phyloP scores from a whole-genome alignment of 37 sponge, comb jelly and placozoan genomes.

The Ianthella basta region DNA sequence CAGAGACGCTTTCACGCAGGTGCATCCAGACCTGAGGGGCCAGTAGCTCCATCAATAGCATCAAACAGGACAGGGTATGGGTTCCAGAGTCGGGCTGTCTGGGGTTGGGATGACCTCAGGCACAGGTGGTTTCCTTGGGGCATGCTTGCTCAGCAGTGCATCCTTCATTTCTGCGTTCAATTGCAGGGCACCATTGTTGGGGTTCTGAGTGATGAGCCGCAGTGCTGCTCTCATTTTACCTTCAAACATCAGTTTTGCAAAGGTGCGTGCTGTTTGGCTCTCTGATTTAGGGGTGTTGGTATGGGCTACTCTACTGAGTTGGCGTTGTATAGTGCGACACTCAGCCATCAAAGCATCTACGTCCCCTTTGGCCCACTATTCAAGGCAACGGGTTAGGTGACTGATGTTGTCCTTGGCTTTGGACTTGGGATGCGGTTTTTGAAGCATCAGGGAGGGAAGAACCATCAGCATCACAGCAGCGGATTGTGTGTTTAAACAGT shows the following conservation, averaged over 20 bases:
- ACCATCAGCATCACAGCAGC: too few species aligned
- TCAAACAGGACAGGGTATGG: neutral
- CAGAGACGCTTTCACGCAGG: neutral
- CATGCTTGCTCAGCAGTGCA: conserved; percentile 4
- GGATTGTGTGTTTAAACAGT: too few species aligned
- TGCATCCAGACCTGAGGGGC: conserved; percentile 9
- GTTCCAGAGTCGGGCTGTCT: neutral
- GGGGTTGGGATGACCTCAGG: neutral
- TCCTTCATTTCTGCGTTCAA: neutral
- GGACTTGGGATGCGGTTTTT: too few species aligned
- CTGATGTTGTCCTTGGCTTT: too few species aligned
- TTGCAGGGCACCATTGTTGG: neutral
- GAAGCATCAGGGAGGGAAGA: too few species aligned
- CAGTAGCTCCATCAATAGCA: neutral
- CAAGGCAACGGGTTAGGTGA: too few species aligned
- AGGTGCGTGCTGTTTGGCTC: too few species aligned
- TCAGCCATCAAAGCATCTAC: too few species aligned
- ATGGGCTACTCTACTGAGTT: too few species aligned
- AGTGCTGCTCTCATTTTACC: neutral
- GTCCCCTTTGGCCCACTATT: too few species aligned
- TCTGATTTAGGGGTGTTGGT: too few species aligned
- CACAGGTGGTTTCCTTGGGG: neutral
- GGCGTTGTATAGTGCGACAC: too few species aligned
- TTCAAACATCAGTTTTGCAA: neutral
- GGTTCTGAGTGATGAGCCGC: conserved; percentile 9